Conservation (phyloP, 2,113 vertebrate genomes). For the Podiceps cristatus region DNA sequence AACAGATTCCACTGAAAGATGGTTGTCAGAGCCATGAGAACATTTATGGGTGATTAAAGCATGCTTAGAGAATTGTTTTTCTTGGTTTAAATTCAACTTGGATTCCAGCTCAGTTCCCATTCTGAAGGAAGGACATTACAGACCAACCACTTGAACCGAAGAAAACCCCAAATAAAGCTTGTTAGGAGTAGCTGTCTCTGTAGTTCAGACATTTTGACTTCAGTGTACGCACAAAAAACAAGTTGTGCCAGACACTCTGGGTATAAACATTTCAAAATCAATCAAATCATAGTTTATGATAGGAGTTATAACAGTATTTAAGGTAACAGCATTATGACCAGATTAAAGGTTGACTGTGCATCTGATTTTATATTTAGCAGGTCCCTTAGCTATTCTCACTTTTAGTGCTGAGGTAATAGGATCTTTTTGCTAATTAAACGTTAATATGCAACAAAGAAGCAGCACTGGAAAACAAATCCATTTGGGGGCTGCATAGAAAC, state of each 20-base stretch:
- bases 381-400: constrained; percentile 27
- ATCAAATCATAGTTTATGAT: constrained; percentile 27
- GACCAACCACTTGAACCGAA: background rate
- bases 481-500: constrained; percentile 8
- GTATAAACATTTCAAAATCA: constrained; percentile 45
- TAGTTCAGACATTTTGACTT: constrained; percentile 47
- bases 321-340: constrained; percentile 2
- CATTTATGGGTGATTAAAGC: constrained; percentile 45
- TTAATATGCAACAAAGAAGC: constrained; percentile 44
- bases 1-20: constrained; percentile 15
- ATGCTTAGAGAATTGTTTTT: constrained; percentile 52
- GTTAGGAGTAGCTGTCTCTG: background rate
- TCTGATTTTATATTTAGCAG: background rate
- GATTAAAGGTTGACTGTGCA: constrained; percentile 20
- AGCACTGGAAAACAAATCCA: constrained; percentile 35
- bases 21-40: constrained; percentile 36
- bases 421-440: constrained; percentile 48
- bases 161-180: constrained; percentile 67
- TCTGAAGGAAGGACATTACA: constrained; percentile 34
- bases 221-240: background rate
- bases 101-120: constrained; percentile 51
- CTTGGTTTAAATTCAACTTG: constrained; percentile 52
- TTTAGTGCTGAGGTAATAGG: constrained; percentile 1
- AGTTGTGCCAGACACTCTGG: constrained; percentile 7
- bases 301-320: background rate